phyloP scores from a whole-genome alignment of 1,140 invertebrate species.

The Meteorus sp. region DNA sequence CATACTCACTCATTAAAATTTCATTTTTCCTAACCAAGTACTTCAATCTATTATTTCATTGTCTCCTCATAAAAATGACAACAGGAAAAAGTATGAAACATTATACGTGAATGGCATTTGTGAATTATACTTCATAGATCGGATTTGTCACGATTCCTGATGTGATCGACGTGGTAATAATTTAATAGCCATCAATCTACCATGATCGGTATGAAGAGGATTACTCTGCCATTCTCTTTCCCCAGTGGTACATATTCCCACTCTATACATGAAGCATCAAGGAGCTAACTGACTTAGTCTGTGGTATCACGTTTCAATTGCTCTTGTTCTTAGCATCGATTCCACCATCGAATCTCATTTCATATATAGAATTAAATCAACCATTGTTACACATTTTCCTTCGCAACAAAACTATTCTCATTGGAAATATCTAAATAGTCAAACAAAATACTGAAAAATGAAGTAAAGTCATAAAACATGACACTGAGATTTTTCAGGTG shows the following conservation, averaged over 20 bases:
- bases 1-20: no score
- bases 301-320: slow-evolving; percentile 49
- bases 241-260: slow-evolving; percentile 46
- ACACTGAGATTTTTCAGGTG: no score
- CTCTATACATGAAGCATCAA: slow-evolving; percentile 50
- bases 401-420: no score
- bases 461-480: no score
- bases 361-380: no score
- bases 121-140: slow-evolving; percentile 37
- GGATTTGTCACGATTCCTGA: slow-evolving; percentile 58
- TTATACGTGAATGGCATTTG: slow-evolving; percentile 16
- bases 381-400: slow-evolving; percentile 22
- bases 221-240: slow-evolving; percentile 42
- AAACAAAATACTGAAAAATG: no score
- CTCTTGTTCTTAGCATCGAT: slow-evolving; percentile 25
- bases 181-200: slow-evolving; percentile 55
- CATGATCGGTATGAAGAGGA: slow-evolving; percentile 45
- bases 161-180: slow-evolving; percentile 55
- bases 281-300: slow-evolving; percentile 55
- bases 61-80: background rate
- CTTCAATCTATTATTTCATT: no score
- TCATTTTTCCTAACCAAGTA: no score
- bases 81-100: slow-evolving; percentile 21
- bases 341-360: slow-evolving; percentile 31
- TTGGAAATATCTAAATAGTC: no score